Evolutionary conservation across 2,113 vertebrate species (phyloP).

Genomic region (Tylochromis polylepis): DNA sequence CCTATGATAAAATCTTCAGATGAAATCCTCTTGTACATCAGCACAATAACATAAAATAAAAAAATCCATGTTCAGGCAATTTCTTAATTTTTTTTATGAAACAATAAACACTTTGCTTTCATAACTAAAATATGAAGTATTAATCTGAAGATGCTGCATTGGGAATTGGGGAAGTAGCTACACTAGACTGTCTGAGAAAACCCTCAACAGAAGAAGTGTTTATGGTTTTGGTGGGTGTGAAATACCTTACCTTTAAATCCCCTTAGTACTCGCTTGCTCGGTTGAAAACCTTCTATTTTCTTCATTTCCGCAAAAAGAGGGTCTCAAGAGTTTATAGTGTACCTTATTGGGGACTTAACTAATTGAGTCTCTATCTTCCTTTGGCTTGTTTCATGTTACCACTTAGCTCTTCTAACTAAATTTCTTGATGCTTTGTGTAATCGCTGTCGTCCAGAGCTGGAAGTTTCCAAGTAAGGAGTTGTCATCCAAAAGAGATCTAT

Average conservation of each 20-base stretch:
- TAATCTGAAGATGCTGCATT: conserved; percentile 15
- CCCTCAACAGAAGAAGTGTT: conserved; percentile 1
- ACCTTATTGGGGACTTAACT: conserved; percentile 25
- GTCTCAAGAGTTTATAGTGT: conserved; percentile 33
- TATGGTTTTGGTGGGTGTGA: conserved; percentile 34
- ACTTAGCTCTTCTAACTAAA: conserved; percentile 12
- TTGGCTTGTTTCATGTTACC: conserved; percentile 24
- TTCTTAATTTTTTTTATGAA: not conserved
- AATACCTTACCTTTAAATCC: conserved; percentile 35
- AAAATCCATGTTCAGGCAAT: not conserved
- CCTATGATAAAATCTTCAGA: not conserved
- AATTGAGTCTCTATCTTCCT: conserved; percentile 41
- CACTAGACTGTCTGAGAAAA: not conserved
- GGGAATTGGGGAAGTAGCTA: not conserved
- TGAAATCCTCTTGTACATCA: not conserved
- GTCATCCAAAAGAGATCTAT: conserved; percentile 1
- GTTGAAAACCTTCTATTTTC: conserved; percentile 19
- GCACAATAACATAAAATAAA: not conserved
- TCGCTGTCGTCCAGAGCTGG: not conserved
- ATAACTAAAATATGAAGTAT: conserved; percentile 38
- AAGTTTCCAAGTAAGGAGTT: not conserved
- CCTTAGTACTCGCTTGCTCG: not conserved
- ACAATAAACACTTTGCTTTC: conserved; percentile 13
- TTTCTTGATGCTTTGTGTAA: conserved; percentile 14
- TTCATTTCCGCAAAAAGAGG: not conserved